phyloP scores from a whole-genome alignment of 2,113 vertebrate genomes.

The Onychostruthus taczanowskii region DNA sequence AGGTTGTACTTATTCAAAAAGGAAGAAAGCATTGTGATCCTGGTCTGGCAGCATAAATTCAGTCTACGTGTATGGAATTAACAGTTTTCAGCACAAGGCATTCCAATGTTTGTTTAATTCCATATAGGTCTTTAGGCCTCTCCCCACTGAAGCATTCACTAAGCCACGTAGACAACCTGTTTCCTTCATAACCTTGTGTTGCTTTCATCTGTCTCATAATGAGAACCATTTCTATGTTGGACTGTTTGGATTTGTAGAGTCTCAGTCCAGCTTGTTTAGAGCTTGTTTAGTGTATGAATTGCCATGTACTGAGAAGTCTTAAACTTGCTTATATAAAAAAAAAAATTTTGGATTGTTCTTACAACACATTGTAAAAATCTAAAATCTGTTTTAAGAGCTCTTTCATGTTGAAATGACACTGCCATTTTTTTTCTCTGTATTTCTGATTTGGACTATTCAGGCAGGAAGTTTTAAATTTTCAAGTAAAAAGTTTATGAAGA shows the following conservation, averaged over 20 bases:
- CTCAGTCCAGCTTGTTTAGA: not conserved
- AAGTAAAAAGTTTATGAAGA: not conserved
- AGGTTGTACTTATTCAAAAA: not conserved
- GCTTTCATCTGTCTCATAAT: not conserved
- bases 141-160: not conserved
- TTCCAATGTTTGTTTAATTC: not conserved
- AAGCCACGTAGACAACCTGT: not conserved
- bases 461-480: not conserved
- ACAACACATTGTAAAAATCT: not conserved
- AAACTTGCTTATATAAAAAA: not conserved
- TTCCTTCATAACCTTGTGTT: not conserved
- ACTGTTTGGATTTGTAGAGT: not conserved
- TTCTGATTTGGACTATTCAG: not conserved
- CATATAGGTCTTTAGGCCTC: not conserved
- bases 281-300: not conserved
- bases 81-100: not conserved
- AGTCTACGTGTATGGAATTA: not conserved
- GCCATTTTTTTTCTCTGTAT: not conserved
- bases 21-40: not conserved
- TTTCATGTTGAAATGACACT: not conserved
- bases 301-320: not conserved
- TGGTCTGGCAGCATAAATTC: not conserved
- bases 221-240: not conserved
- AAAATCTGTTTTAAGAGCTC: not conserved
- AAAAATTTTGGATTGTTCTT: not conserved